Percentiles rank a stretch among this genome's conserved stretches.
Evolutionary conservation across 2,113 vertebrate species (phyloP).

Genomic region (Platichthys flesus): DNA sequence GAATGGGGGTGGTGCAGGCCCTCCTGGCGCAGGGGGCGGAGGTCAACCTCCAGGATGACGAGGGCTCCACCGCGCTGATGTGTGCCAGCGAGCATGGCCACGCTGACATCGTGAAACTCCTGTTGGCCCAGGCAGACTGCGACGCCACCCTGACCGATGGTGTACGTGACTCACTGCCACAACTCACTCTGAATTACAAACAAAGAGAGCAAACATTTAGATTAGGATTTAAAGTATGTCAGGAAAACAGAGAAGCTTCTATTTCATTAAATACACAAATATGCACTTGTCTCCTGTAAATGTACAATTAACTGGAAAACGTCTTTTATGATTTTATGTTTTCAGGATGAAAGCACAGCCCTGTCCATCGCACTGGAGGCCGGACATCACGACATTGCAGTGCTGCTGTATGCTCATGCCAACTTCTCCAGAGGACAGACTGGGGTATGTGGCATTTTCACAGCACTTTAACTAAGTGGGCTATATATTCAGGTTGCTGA

Average conservation of each 20-base stretch:
- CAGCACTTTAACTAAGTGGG: not conserved
- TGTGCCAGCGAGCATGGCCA: constrained; percentile 96
- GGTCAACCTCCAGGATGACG: constrained; percentile 94
- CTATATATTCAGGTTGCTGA: too few species aligned
- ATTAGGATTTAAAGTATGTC: not conserved
- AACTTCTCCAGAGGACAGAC: constrained; percentile 92
- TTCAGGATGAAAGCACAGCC: constrained; percentile 94
- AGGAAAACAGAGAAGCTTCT: not conserved
- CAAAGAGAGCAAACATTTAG: not conserved
- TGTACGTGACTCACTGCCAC: constrained; percentile 77
- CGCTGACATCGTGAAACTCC: constrained; percentile 91
- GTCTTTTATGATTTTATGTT: constrained; percentile 3
- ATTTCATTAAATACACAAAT: not conserved
- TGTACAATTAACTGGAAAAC: not conserved
- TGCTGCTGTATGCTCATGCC: constrained; percentile 94
- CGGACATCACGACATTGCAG: constrained; percentile 94
- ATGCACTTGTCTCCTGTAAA: not conserved
- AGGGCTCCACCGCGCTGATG: constrained; percentile 97
- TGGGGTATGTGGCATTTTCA: constrained; percentile 81
- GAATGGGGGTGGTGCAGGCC: constrained; percentile 93
- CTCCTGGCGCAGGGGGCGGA: constrained; percentile 90
- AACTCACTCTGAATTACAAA: constrained; percentile 11
- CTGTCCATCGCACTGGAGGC: constrained; percentile 96
- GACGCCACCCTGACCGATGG: constrained; percentile 92
- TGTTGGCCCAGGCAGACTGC: constrained; percentile 90